Evolutionary conservation across 1,140 invertebrate species (phyloP), one percentile per base, ranked within the genome.

Genomic region (Drosophila cardini): DNA sequence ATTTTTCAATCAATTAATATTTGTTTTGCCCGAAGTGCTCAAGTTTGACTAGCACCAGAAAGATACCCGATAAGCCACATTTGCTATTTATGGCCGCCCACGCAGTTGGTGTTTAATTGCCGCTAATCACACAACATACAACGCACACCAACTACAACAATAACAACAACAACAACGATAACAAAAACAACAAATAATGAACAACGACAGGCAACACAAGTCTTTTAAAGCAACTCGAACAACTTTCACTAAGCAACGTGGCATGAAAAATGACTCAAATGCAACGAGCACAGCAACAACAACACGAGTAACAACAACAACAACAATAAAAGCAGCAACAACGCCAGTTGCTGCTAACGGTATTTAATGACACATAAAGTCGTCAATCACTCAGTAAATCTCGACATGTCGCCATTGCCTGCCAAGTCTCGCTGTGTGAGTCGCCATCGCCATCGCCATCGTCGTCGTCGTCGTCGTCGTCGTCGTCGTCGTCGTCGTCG

Each of bases 301-400:
- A 34, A 16, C 13, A 36, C 21, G n/a, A 18, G 21, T 48, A 68
- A 45, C 36, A 67, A 60, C 56, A 32, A 53, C 46, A 55, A 45
- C 71, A 43, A 16, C 21, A 53, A 34, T 26, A 15, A 43, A 21
- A 10, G 34, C 46, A 55, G 1, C 18, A 7, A 9, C 40, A 64
- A 70, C 50, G 61, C 62, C 63, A 64, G 69, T 55, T 42, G 48
- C 71, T 75, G 80, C 77, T 84, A 89, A 90, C 84, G 85, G 85
- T 84, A 80, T 84, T 90, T 90, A 89, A 89, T 89, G 84, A 90
- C 85, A 89, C 84, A 89, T 84, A 69, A 89, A 89, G 85, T 89
- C 84, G 84, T 89, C 84, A 89, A 89, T 89, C 84, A 89, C 84
- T 84, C 80, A 72, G 80, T 65, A 90, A 89, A 89, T 89, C 84